Evolutionary conservation across 2,797 vertebrate genomes (phyloP), one percentile per base, ranked within the genome.

Genomic region (Falco peregrinus): DNA sequence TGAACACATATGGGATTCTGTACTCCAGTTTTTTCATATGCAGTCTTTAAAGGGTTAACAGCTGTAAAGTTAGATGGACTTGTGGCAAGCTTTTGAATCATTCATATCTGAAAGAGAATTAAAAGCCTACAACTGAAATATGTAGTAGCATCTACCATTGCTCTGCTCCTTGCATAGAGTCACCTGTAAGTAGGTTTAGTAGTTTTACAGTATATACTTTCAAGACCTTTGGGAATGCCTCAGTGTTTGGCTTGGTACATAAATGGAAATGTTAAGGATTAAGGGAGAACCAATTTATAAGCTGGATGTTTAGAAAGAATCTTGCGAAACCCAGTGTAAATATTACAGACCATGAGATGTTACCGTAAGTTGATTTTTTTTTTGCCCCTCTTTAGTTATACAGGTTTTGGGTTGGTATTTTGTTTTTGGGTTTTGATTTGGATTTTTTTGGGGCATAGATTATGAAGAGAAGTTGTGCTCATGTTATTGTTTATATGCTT

Each of bases 11-110:
- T 65, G 95, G 96, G 82, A 96, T 96, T 95, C 87, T 96, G 87
- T 95, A 95, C 74, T 93, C 89, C 95, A 90, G 87, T 85, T 96
- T 97, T 96, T 91, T 96, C 95, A 76, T 94, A 86, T 75, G 54
- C 96, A 98, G 97, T 98, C 97, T 98, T 98, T 98, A 98, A 98
- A 98, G 97, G 97, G 97, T 97, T 98, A 97, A 98, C 95, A 96
- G 64, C 93, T 95, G 96, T 97, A 96, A 95, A 95, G 94, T 97
- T 97, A 87, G 97, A 97, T 95, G 93, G 95, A 97, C 68, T 97
- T 97, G 89, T 98, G 97, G 83, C 96, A 97, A 98, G 93, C 95
- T 97, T 97, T 97, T 93, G 89, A 97, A 97, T 98, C 97, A 97
- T 96, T 96, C 97, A 94, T 97, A 97, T 95, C 95, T 91, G 90